Evolutionary conservation across 1,140 invertebrate species (phyloP), one percentile per base, ranked within the genome.

Genomic region (Heliconius hermathena): DNA sequence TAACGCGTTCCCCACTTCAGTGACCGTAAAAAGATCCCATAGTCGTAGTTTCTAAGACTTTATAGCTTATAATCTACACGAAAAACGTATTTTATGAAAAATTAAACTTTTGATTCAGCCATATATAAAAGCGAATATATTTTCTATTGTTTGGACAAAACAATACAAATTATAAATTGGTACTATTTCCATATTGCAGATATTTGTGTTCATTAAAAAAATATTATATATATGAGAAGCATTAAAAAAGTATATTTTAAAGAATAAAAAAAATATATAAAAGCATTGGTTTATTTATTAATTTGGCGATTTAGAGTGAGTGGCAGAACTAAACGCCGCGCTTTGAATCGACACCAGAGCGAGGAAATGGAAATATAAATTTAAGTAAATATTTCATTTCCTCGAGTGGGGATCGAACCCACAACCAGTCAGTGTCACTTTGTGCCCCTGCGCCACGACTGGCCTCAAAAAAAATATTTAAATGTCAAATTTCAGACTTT

Each of bases 11-110:
- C 77, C 75, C 76, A 79, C 33, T 87, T 83, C 80, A 80, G 49
- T 74, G 81, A 83, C 77, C 81, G 82, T 89, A 85, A 86, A 88
- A 84, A 74, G 22, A 77, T 81, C 16, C 70, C 70, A 71, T 74
- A 52, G 71, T 66, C 46, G 3, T 84, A 71, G 77, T 84, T 84
- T 78, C 73, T 52, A 79, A 52, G 75, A 60, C 52, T 83, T 74
- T 81, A 81, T n/a, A 26, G 49, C 71, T 57, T 41, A 16, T 38
- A 57, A 46, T 74, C 66, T 75, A 74, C 76, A 77, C 46, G 80
- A 81, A 74, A 77, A 72, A 71, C n/a, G 38, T 70, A 77, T 77
- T 70, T 29, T 18, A 29, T 38, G 5, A 26, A 71, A 79, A 70
- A 71, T 57, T 57, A 77, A 77, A n/a, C 9, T 71, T 38, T 71